phyloP scores from a whole-genome alignment of 2,113 vertebrate species.

The Anhinga anhinga region DNA sequence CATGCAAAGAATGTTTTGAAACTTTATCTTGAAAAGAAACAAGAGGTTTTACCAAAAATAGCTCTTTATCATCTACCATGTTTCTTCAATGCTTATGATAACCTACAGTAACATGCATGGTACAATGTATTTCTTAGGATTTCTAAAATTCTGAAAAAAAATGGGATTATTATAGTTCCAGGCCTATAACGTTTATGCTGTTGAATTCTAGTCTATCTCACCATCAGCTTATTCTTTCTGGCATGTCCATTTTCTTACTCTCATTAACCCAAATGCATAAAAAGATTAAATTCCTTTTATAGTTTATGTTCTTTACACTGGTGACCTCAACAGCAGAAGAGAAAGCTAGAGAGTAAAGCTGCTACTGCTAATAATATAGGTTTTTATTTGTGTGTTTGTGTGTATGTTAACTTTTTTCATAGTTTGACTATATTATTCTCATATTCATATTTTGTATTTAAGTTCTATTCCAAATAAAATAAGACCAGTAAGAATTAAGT shows the following conservation, averaged over 20 bases:
- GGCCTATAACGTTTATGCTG: background rate
- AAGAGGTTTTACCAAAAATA: background rate
- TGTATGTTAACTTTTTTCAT: background rate
- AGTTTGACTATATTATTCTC: background rate
- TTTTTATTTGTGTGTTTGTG: background rate
- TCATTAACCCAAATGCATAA: background rate
- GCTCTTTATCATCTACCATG: background rate
- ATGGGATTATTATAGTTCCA: background rate
- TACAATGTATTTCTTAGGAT: background rate
- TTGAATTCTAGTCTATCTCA: background rate
- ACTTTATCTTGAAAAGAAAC: background rate
- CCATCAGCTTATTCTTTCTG: background rate
- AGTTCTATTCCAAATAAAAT: background rate
- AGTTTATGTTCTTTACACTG: background rate
- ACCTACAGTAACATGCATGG: background rate
- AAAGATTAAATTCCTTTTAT: background rate
- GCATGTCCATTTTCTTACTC: background rate
- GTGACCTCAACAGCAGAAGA: background rate
- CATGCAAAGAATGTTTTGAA: background rate
- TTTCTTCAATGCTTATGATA: background rate
- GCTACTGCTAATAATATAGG: background rate
- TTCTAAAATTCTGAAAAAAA: background rate
- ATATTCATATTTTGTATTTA: background rate
- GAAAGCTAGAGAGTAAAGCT: background rate
- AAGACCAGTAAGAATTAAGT: background rate